These are phyloP conservation scores for Drosophila kuntzei DNA, from an alignment of 2,888 invertebrate genomes.

Conservation along the genomic window DNA sequence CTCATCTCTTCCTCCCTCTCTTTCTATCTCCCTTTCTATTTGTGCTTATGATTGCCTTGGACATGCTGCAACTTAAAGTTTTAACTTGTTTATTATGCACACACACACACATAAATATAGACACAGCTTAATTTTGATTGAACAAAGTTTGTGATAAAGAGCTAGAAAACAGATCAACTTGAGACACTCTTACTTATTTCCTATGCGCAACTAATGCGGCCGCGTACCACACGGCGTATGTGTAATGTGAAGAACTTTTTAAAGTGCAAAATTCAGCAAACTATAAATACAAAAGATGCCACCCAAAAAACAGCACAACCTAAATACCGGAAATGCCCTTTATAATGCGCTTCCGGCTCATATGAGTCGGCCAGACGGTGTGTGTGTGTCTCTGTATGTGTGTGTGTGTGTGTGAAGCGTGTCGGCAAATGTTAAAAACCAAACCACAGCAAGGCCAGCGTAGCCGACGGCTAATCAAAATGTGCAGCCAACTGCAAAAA, in stretches of 20 bases:
- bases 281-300: conserved; percentile 55
- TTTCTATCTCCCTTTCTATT: conserved; percentile 22
- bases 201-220: conserved; percentile 40
- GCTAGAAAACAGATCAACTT: conserved; percentile 36
- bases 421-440: conserved; percentile 67
- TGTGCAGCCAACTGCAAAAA: conserved; percentile 77
- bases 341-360: conserved; percentile 80
- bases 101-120: conserved; percentile 3
- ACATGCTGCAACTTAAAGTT: conserved; percentile 53
- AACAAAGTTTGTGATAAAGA: conserved; percentile 40
- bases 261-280: conserved; percentile 52
- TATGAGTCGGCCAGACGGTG: conserved; percentile 57
- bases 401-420: conserved; percentile 25
- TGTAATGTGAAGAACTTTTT: conserved; percentile 49
- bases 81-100: conserved; percentile 31
- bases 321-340: conserved; percentile 81
- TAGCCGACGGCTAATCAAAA: conserved; percentile 71
- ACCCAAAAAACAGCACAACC: conserved; percentile 41
- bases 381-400: not conserved
- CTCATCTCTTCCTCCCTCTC: not conserved
- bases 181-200: conserved; percentile 43
- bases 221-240: conserved; percentile 49
- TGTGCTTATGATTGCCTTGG: conserved; percentile 68
- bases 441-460: conserved; percentile 51
- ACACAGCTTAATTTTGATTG: conserved; percentile 68